phyloP scores from a whole-genome alignment of 2,113 vertebrate genomes.

The Struthidea cinerea region DNA sequence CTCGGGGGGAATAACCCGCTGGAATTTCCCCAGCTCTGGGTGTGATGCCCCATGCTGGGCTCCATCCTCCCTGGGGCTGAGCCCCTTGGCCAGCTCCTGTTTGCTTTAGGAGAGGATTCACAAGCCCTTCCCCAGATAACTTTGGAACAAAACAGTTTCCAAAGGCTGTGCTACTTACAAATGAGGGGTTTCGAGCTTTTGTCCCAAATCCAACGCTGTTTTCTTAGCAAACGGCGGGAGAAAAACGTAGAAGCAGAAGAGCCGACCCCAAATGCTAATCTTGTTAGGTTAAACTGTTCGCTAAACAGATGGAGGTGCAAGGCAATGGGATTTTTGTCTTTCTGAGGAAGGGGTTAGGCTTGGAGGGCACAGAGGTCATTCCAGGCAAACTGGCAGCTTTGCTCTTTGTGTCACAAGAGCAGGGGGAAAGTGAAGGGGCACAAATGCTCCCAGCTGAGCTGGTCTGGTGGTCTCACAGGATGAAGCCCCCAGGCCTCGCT shows the following conservation, averaged over 20 bases:
- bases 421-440: neutral
- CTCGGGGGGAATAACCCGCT: neutral
- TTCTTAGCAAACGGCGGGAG: slow-evolving; percentile 20
- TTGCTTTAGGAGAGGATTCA: neutral
- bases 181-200: slow-evolving; percentile 47
- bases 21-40: neutral
- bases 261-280: slow-evolving; percentile 53
- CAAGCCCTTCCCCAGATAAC: neutral
- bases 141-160: slow-evolving; percentile 51
- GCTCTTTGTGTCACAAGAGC: slow-evolving; percentile 25
- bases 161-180: slow-evolving; percentile 42
- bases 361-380: slow-evolving; percentile 43
- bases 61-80: neutral
- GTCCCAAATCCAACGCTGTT: slow-evolving; percentile 51
- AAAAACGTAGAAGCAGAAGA: slow-evolving; percentile 18
- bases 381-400: slow-evolving; percentile 36
- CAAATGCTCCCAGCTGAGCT: neutral
- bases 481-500: rapidly evolving
- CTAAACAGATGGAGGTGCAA: slow-evolving; percentile 62
- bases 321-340: slow-evolving; percentile 46
- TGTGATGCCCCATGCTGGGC: neutral
- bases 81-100: neutral
- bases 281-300: slow-evolving; percentile 66
- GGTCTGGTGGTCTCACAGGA: neutral
- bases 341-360: slow-evolving; percentile 23